A percentile compares a stretch with the other conserved stretches of the same genome.
These are phyloP conservation scores for Heliothis subflexa DNA, from an alignment of 1,140 invertebrate genomes.

Conservation along the genomic window DNA sequence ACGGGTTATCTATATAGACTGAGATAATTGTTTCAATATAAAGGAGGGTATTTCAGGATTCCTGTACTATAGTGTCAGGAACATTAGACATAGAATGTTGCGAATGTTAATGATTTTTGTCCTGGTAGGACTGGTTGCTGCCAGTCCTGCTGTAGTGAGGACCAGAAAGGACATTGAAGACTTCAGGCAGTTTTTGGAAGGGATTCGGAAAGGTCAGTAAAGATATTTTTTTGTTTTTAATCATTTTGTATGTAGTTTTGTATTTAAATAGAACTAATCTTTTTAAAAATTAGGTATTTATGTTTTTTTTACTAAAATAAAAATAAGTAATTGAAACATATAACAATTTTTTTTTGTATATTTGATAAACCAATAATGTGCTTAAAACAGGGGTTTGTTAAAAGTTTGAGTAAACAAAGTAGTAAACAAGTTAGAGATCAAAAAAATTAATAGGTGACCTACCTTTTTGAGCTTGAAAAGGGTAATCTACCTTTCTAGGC, in stretches of 20 bases:
- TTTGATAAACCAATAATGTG: too few relatives aligned
- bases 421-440: too few relatives aligned
- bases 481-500: too few relatives aligned
- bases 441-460: too few relatives aligned
- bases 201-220: constrained; percentile 57
- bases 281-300: too few relatives aligned
- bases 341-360: too few relatives aligned
- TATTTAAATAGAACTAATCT: not conserved
- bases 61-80: constrained; percentile 1
- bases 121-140: constrained; percentile 55
- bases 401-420: too few relatives aligned
- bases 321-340: too few relatives aligned
- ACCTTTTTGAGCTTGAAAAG: too few relatives aligned
- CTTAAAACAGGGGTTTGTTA: too few relatives aligned
- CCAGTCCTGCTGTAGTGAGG: constrained; percentile 62
- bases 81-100: constrained; percentile 58
- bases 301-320: too few relatives aligned
- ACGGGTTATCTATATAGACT: constrained; percentile 46
- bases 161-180: constrained; percentile 68
- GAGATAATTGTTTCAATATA: constrained; percentile 41
- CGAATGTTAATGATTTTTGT: constrained; percentile 48
- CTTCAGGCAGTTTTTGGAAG: constrained; percentile 70
- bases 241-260: not conserved
- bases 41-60: not conserved
- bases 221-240: constrained; percentile 15